A percentile compares a stretch with the other conserved stretches of the same genome.
Conservation (phyloP, 2,888 invertebrate genomes). For the Drosophila bunnanda region DNA sequence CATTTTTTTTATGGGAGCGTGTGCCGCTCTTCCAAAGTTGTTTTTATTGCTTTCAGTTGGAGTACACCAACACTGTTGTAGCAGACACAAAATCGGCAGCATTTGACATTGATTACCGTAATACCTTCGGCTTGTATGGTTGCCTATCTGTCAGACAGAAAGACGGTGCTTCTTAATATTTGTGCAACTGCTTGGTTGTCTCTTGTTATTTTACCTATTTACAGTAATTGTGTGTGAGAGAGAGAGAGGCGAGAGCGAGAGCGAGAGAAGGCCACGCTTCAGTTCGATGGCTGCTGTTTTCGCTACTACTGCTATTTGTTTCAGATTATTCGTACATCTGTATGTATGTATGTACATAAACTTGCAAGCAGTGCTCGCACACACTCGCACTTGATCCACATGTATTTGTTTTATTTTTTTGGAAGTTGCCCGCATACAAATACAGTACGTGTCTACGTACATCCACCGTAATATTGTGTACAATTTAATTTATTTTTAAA, state of each 20-base stretch:
- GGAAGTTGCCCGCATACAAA: constrained; percentile 19
- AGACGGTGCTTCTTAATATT: constrained; percentile 51
- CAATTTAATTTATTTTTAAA: constrained; percentile 38
- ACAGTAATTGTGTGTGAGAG: constrained; percentile 71
- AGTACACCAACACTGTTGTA: constrained; percentile 25
- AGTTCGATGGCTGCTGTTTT: constrained; percentile 24
- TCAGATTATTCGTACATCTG: constrained; percentile 56
- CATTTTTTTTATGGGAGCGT: constrained; percentile 29
- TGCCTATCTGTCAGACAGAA: constrained; percentile 35
- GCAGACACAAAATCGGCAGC: constrained; percentile 74
- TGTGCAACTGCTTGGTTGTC: constrained; percentile 70
- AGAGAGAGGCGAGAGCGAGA: constrained; percentile 43
- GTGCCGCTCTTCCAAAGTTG: constrained; percentile 39
- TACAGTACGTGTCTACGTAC: background rate
- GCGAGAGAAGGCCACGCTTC: constrained; percentile 67
- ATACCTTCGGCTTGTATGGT: constrained; percentile 59
- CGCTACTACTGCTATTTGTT: constrained; percentile 40
- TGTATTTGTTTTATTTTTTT: constrained; percentile 34
- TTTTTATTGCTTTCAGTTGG: constrained; percentile 52
- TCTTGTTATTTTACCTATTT: constrained; percentile 75
- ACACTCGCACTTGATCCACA: constrained; percentile 33
- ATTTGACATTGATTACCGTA: constrained; percentile 82
- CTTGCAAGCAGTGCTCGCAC: constrained; percentile 23
- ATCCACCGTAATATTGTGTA: constrained; percentile 12
- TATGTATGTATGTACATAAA: constrained; percentile 8